Evolutionary conservation across 2,797 vertebrate species (phyloP), one percentile per base, ranked within the genome.

Genomic region (Cuculus canorus): DNA sequence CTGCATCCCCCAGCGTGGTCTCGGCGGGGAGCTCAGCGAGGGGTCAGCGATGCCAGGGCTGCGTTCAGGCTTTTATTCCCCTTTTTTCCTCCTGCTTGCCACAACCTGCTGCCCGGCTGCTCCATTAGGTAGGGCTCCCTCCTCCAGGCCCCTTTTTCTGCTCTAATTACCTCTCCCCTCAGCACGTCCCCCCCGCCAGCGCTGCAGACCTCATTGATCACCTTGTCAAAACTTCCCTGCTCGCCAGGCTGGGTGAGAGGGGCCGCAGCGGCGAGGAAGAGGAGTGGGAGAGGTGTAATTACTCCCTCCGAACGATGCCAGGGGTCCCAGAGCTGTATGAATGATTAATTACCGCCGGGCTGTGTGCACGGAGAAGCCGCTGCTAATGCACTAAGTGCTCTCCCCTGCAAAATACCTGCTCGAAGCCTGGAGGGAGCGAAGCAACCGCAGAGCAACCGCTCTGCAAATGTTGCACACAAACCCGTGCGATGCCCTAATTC

Each of bases 261-360:
- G 71, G 73, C 45, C 0, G 19, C 27, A 3, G 59, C 32, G 21
- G 69, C 5, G 56, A 63, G 41, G 81, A 88, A 69, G 82, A 95
- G 88, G 90, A 94, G 82, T 23, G 1, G 80, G 72, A 93, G 61
- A 93, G 72, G 70, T 94, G 92, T 85, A 96, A 96, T 97, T 96
- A 81, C 75, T 66, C 66, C 82, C 84, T 33, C 22, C 28, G 5
- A 70, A 77, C 8, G 71, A 61, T 90, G 92, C 92, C 84, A 75
- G 77, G 93, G 85, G 86, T 92, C 95, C 95, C 90, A n/a, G 96
- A 65, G 94, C 95, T 87, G 85, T 17, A 83, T 90, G 90, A 97
- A 96, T 96, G 95, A 97, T 97, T 96, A 79, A 96, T 97, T 76
- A 70, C 79, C 68, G 65, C 81, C 35, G 13, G n/a, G 64, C 28